Percentiles rank a stretch among this genome's conserved stretches.
Evolutionary conservation across 2,797 vertebrate genomes (phyloP).

Genomic region (Linurgus olivaceus): DNA sequence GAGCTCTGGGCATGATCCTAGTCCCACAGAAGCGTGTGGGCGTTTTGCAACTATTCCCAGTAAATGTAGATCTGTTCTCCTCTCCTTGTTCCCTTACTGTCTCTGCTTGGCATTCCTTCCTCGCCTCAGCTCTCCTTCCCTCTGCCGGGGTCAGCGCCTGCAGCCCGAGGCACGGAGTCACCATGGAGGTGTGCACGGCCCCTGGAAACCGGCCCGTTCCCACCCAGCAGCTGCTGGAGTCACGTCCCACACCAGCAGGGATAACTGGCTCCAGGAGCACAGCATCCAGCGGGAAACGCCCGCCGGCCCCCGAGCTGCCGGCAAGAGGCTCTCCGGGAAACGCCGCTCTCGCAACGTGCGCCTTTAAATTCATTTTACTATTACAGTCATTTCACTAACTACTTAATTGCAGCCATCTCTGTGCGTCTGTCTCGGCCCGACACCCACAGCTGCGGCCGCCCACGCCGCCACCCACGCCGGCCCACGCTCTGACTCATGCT

Average conservation of each 20-base stretch:
- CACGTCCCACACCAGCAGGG: not conserved
- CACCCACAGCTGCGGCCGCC: conserved; percentile 73
- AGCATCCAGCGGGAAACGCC: not conserved
- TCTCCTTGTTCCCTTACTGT: not conserved
- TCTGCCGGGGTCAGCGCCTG: not conserved
- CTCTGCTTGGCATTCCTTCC: not conserved
- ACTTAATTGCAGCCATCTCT: conserved; percentile 68
- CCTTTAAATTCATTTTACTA: conserved; percentile 67
- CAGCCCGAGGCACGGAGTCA: not conserved
- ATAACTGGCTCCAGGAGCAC: not conserved
- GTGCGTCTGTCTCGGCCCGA: conserved; percentile 70
- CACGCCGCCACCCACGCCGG: conserved; percentile 53
- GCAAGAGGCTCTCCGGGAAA: not conserved
- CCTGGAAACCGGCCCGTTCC: not conserved
- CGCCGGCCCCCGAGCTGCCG: not conserved
- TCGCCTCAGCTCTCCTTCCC: not conserved
- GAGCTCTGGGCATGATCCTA: not conserved
- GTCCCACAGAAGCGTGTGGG: conserved; percentile 1
- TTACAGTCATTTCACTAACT: conserved; percentile 65
- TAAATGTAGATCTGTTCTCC: not conserved
- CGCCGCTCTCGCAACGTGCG: not conserved
- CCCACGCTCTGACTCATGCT: conserved; percentile 73
- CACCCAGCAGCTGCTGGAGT: not conserved
- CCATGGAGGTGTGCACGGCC: not conserved
- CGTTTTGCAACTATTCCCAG: not conserved